Evolutionary conservation across 2,113 vertebrate species (phyloP).

Genomic region (Caranx melampygus): DNA sequence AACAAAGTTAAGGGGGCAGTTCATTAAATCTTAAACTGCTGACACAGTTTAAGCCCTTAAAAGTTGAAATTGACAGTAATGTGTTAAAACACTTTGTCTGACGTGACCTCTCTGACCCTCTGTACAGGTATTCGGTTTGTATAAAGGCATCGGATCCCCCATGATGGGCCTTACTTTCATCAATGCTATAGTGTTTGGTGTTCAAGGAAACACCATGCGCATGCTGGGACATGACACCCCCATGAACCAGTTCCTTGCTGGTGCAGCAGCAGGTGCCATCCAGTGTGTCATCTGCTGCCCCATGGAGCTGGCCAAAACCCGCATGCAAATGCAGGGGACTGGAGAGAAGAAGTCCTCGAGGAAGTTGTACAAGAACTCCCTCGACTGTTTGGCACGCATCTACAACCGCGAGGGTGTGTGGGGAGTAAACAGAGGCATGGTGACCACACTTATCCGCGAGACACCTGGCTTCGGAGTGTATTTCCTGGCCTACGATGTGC

Average conservation of each 20-base stretch:
- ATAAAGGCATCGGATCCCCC: conserved; percentile 97
- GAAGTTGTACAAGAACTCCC: conserved; percentile 93
- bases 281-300: conserved; percentile 97
- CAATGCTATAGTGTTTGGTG: conserved; percentile 96
- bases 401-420: conserved; percentile 90
- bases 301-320: conserved; percentile 98
- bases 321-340: conserved; percentile 95
- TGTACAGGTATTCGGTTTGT: conserved; percentile 90
- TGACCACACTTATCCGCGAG: conserved; percentile 92
- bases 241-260: conserved; percentile 93
- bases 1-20: background rate
- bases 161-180: conserved; percentile 99
- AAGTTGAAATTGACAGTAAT: background rate
- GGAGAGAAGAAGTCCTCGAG: conserved; percentile 88
- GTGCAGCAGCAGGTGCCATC: conserved; percentile 92
- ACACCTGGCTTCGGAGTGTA: conserved; percentile 96
- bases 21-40: background rate
- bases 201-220: conserved; percentile 94
- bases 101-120: conserved; percentile 26
- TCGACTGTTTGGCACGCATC: conserved; percentile 94
- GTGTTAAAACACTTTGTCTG: background rate
- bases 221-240: conserved; percentile 90
- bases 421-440: conserved; percentile 94
- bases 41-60: background rate
- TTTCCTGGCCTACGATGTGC: conserved; percentile 92